These are phyloP conservation scores for Varroa destructor DNA, from an alignment of 1,140 invertebrate species.

Conservation along the genomic window DNA sequence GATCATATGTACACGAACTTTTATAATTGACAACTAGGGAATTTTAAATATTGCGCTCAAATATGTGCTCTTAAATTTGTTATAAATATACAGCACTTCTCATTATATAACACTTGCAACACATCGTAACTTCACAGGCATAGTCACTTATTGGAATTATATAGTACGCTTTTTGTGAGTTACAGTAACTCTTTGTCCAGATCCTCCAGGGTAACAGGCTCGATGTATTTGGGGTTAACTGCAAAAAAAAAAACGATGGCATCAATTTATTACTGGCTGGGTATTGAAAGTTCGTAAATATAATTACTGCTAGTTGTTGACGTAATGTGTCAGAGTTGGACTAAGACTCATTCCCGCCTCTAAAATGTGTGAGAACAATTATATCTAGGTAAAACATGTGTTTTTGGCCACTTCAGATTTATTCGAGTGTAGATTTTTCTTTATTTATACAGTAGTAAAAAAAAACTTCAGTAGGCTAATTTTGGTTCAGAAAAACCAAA, in stretches of 20 bases:
- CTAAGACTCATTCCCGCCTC: background rate
- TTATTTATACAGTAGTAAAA: too few species aligned
- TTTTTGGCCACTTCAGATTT: background rate
- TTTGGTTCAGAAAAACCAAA: too few species aligned
- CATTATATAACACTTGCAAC: background rate
- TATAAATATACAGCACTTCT: background rate
- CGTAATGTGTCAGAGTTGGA: background rate
- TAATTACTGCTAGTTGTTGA: background rate
- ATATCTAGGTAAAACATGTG: background rate
- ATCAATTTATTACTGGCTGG: background rate
- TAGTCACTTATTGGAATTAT: too few species aligned
- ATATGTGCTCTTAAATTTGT: too few species aligned
- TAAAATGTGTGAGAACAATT: background rate
- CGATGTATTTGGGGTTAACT: conserved; percentile 18
- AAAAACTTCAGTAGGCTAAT: too few species aligned
- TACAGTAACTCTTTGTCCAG: conserved; percentile 9
- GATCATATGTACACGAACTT: too few species aligned
- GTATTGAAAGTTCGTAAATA: background rate
- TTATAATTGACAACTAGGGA: too few species aligned
- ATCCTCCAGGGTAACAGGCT: conserved; percentile 6
- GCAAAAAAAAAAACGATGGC: background rate
- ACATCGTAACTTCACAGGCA: too few species aligned
- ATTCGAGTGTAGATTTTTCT: background rate
- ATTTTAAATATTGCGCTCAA: too few species aligned
- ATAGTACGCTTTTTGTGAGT: background rate